phyloP scores from a whole-genome alignment of 2,888 invertebrate species.

The Monochamus alternatus region DNA sequence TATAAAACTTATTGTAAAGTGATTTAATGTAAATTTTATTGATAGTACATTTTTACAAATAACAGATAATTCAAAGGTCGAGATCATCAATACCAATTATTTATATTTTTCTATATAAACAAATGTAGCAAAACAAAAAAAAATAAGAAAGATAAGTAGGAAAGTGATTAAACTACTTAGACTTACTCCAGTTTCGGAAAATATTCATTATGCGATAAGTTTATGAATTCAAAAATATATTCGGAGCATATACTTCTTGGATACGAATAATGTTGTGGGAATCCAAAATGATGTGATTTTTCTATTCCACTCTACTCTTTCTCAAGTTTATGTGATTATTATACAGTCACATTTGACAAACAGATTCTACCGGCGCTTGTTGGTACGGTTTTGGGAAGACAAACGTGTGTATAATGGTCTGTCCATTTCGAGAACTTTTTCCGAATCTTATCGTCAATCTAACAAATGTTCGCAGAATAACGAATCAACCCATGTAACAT shows the following conservation, averaged over 20 bases:
- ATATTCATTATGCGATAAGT: not conserved
- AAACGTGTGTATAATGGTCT: slow-evolving; percentile 1
- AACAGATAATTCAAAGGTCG: too few species aligned
- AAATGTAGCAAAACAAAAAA: too few species aligned
- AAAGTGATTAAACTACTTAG: too few species aligned
- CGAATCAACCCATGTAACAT: not conserved
- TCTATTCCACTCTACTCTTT: slow-evolving; percentile 2
- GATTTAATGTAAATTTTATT: too few species aligned
- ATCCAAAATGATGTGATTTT: slow-evolving; percentile 16
- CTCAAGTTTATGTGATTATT: slow-evolving; percentile 17
- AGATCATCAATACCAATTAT: too few species aligned
- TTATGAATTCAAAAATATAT: slow-evolving; percentile 3
- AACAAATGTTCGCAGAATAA: slow-evolving; percentile 1
- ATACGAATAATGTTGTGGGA: not conserved
- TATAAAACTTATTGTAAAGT: too few species aligned
- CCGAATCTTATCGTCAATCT: slow-evolving; percentile 6
- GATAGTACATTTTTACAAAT: too few species aligned
- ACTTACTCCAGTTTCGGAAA: too few species aligned
- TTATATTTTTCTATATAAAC: too few species aligned
- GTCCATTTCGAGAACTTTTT: slow-evolving; percentile 1
- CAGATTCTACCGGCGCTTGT: slow-evolving; percentile 5
- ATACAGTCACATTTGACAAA: not conserved
- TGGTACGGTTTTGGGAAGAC: not conserved
- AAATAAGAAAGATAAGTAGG: too few species aligned
- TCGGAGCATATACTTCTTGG: not conserved